Conservation (phyloP, 2,113 vertebrate genomes). For the Furnarius figulus region DNA sequence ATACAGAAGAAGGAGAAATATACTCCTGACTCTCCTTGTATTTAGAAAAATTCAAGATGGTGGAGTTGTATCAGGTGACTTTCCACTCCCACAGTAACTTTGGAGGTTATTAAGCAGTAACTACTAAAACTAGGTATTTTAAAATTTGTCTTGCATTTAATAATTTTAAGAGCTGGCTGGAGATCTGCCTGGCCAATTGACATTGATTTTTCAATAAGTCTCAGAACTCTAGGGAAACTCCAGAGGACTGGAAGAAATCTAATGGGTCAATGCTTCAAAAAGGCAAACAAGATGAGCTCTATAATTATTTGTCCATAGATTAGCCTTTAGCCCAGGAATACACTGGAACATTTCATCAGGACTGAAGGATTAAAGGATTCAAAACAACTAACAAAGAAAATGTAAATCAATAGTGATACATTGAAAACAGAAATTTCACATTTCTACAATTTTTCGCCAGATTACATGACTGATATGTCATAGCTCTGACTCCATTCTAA, state of each 20-base stretch:
- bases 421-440: neutral
- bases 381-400: neutral
- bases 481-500: neutral
- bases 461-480: neutral
- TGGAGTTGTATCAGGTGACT: neutral
- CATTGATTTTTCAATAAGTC: slow-evolving; percentile 46
- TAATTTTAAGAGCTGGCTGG: neutral
- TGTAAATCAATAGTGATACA: neutral
- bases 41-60: neutral
- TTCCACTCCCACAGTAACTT: neutral
- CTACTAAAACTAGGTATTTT: neutral
- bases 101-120: neutral
- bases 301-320: neutral
- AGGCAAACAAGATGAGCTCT: neutral
- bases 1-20: neutral
- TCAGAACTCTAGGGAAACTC: neutral
- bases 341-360: neutral
- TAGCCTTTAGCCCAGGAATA: neutral
- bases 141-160: slow-evolving; percentile 9
- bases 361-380: neutral
- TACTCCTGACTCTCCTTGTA: neutral
- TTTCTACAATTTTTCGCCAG: neutral
- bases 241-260: neutral
- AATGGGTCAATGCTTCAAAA: slow-evolving; percentile 13
- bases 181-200: slow-evolving; percentile 15